phyloP scores from a whole-genome alignment of 2,797 vertebrate genomes.

The Rhabdomys pumilio region DNA sequence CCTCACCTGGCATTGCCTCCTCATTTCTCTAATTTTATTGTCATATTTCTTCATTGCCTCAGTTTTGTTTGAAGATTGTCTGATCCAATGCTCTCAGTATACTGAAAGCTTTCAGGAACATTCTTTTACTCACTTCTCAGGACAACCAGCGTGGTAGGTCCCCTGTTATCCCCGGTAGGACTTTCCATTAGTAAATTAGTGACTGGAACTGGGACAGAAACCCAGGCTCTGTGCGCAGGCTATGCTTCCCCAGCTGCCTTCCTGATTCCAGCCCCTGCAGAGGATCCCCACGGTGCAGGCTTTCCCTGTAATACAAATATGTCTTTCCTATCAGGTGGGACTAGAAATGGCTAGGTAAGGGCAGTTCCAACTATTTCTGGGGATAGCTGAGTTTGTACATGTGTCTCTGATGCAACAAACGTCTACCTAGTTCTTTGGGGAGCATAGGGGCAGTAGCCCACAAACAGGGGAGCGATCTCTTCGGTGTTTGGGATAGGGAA shows the following conservation, averaged over 20 bases:
- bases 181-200: background rate
- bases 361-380: background rate
- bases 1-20: background rate
- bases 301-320: background rate
- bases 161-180: background rate
- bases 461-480: background rate
- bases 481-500: background rate
- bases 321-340: background rate
- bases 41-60: background rate
- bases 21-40: background rate
- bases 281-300: too few species aligned
- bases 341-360: background rate
- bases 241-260: background rate
- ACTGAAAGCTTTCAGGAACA: background rate
- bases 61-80: background rate
- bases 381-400: background rate
- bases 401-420: background rate
- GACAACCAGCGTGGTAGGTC: background rate
- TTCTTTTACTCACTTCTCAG: constrained; percentile 1
- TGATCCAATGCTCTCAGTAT: too few species aligned
- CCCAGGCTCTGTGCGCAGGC: background rate
- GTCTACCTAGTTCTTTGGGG: background rate
- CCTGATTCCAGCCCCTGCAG: background rate
- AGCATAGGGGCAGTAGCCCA: background rate
- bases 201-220: background rate